These are phyloP conservation scores for Muscicapa striata DNA, from an alignment of 2,797 vertebrate genomes.

Conservation along the genomic window DNA sequence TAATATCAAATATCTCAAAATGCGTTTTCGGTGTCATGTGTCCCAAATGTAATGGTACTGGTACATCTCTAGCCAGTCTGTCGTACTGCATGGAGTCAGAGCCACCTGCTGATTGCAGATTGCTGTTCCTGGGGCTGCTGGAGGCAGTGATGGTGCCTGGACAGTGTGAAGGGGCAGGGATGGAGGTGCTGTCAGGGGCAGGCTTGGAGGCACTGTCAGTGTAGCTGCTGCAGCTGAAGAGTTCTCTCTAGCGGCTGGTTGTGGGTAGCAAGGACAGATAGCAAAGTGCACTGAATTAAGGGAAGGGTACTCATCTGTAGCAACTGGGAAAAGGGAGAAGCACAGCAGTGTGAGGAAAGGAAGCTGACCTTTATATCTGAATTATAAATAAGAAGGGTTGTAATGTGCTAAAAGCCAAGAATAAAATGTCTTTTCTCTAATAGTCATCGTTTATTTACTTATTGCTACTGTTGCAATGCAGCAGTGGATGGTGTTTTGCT, in stretches of 20 bases:
- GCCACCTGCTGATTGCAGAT: not conserved
- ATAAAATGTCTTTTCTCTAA: not conserved
- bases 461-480: not conserved
- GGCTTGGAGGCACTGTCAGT: too few species aligned
- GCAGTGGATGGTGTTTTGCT: not conserved
- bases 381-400: not conserved
- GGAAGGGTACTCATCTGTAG: not conserved
- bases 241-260: conserved; percentile 57
- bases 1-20: not conserved
- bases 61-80: not conserved
- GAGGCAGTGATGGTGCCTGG: not conserved
- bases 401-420: not conserved
- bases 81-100: not conserved
- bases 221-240: conserved; percentile 13
- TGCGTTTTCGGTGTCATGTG: rapidly evolving
- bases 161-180: not conserved
- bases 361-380: not conserved
- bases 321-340: not conserved
- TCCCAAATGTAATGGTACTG: not conserved
- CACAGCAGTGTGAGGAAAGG: not conserved
- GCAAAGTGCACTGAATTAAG: not conserved
- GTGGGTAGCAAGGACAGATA: not conserved
- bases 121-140: not conserved
- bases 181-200: not conserved
- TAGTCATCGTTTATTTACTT: not conserved